Evolutionary conservation across 2,113 vertebrate species (phyloP).

Genomic region (Scomber colias): DNA sequence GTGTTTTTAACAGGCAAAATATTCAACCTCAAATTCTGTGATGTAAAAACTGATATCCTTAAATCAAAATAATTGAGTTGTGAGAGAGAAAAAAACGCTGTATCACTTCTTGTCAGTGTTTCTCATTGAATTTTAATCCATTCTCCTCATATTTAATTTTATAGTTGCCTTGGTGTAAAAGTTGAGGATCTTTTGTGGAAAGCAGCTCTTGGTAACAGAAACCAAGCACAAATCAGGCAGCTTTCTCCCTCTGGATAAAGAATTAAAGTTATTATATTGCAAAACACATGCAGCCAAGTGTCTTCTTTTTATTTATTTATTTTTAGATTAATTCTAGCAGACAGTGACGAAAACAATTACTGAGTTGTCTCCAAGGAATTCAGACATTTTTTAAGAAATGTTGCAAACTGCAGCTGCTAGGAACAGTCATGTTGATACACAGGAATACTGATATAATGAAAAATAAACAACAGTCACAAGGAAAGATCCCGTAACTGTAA

Average conservation of each 20-base stretch:
- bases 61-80: neutral
- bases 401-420: too few relatives aligned
- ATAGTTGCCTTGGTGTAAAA: neutral
- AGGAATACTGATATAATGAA: too few relatives aligned
- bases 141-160: neutral
- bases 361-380: neutral
- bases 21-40: neutral
- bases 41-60: neutral
- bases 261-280: neutral
- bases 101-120: neutral
- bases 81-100: neutral
- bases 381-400: neutral
- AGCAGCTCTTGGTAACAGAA: neutral
- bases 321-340: neutral
- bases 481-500: neutral
- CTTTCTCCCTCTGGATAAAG: neutral
- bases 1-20: neutral
- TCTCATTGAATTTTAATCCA: conserved; percentile 5
- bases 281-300: neutral
- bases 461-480: neutral
- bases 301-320: neutral
- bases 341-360: neutral
- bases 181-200: neutral
- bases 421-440: too few relatives aligned
- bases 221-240: neutral